A percentile compares a stretch with the other conserved stretches of the same genome.
Evolutionary conservation across 2,797 vertebrate genomes (phyloP).

Genomic region (Chelon labrosus): DNA sequence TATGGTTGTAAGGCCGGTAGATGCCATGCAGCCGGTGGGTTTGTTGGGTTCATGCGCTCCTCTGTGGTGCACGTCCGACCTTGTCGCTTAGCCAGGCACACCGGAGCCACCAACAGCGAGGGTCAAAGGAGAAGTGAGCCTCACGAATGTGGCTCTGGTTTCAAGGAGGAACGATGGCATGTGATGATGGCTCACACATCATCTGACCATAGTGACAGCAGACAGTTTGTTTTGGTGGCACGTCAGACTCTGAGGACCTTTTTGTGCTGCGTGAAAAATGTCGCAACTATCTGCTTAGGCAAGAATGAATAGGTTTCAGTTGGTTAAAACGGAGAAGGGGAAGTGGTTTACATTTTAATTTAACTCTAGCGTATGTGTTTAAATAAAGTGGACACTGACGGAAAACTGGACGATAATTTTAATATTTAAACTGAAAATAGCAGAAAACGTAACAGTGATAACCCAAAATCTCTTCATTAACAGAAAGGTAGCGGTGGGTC

Average conservation of each 20-base stretch:
- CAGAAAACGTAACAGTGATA: neutral
- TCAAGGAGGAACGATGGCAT: slow-evolving; percentile 68
- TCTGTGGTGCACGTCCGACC: slow-evolving; percentile 3
- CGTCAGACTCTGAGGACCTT: neutral
- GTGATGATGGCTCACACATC: slow-evolving; percentile 59
- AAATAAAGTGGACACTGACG: neutral
- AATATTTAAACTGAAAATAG: neutral
- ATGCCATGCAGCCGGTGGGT: neutral
- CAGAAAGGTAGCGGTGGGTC: too few species aligned
- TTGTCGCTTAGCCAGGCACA: slow-evolving; percentile 19
- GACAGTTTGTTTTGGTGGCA: slow-evolving; percentile 4
- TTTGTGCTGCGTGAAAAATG: slow-evolving; percentile 21
- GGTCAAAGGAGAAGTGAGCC: slow-evolving; percentile 65
- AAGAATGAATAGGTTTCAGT: neutral
- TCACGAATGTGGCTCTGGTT: slow-evolving; percentile 23
- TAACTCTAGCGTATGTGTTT: neutral
- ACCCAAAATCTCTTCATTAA: neutral
- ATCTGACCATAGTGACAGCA: slow-evolving; percentile 35
- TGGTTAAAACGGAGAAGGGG: neutral
- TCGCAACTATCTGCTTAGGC: slow-evolving; percentile 24
- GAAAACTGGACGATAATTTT: neutral
- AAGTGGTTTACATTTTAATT: neutral
- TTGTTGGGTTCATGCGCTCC: slow-evolving; percentile 29
- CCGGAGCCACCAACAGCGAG: slow-evolving; percentile 14
- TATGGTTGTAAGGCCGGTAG: neutral